Base-by-base conservation (phyloP, 2,797 vertebrate species). In the Cichlasoma orientale region DNA sequence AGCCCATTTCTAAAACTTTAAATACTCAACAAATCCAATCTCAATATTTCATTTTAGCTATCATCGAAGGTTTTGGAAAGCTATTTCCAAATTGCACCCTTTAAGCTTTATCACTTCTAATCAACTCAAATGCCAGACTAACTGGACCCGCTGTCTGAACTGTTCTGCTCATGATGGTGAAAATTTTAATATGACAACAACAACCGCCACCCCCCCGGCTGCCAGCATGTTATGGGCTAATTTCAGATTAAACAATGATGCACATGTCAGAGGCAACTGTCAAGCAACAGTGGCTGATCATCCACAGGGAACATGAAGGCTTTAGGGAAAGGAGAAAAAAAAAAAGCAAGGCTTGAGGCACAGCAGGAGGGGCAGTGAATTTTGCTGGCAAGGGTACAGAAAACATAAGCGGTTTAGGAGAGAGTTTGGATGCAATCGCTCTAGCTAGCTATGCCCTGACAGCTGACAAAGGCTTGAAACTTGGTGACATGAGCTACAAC, bases 171-270 rank as follows among this genome's bases (percentile, higher is more conserved):
- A 82, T 25, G 56, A 77, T 18, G 75, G 66, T 55, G 44, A 79
- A 73, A 31, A 73, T 72, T 57, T 12, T 77, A 31, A 77, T 75
- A 27, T 56, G 16, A 25, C 80, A 88, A 84, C 29, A 33, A 86
- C 79, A 87, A 83, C 85, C 88, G 79, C 81, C 74, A 84, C 72
- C 9, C 9, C 78, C 77, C 58, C 10, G 70, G 88, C 87, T 86
- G 86, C 77, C 71, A 80, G 85, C 68, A 77, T 68, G 78, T 72
- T 77, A 72, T 31, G 58, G 63, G 79, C 87, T 89, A 85, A 92
- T 92, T 92, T 90, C 56, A 87, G 76, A 89, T 91, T 83, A 86
- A 86, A 90, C 80, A 85, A 85, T 83, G 80, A 70, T 85, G 80
- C 78, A 78, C 86, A 79, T 92, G 90, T 93, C 88, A 84, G 75